Conservation (phyloP, 2,797 vertebrate species). For the Fistularia commersonii region DNA sequence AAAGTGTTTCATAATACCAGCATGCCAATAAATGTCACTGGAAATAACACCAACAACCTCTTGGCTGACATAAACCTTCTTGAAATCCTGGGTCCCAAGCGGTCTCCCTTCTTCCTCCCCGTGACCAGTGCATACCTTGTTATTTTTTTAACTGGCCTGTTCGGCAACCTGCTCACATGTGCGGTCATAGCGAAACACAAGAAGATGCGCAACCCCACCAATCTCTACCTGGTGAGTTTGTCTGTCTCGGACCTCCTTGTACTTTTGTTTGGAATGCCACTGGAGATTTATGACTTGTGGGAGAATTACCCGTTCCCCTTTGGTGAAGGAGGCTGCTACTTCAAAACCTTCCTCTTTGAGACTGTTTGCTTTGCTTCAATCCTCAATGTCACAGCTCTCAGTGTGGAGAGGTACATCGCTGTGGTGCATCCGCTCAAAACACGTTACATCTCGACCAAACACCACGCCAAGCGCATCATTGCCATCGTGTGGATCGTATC, state of each 20-base stretch:
- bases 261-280: constrained; percentile 78
- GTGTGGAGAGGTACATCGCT: constrained; percentile 77
- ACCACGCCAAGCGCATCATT: constrained; percentile 74
- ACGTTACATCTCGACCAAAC: constrained; percentile 74
- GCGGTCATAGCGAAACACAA: constrained; percentile 75
- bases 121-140: constrained; percentile 71
- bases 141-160: constrained; percentile 73
- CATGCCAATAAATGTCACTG: constrained; percentile 43
- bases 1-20: constrained; percentile 46
- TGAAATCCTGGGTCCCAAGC: constrained; percentile 72
- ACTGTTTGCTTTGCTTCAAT: constrained; percentile 80
- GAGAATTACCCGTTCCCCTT: constrained; percentile 82
- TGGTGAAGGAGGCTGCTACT: constrained; percentile 74
- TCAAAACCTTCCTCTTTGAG: constrained; percentile 81
- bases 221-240: constrained; percentile 78
- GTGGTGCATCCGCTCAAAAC: constrained; percentile 79
- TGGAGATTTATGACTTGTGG: constrained; percentile 81
- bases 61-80: constrained; percentile 63
- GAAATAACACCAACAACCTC: constrained; percentile 46
- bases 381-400: constrained; percentile 78
- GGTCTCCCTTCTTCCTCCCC: constrained; percentile 74
- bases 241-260: constrained; percentile 76
- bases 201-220: constrained; percentile 80
- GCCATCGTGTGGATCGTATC: constrained; percentile 66
- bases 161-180: constrained; percentile 78